phyloP scores from a whole-genome alignment of 2,888 invertebrate species.

The Micropterix aruncella region DNA sequence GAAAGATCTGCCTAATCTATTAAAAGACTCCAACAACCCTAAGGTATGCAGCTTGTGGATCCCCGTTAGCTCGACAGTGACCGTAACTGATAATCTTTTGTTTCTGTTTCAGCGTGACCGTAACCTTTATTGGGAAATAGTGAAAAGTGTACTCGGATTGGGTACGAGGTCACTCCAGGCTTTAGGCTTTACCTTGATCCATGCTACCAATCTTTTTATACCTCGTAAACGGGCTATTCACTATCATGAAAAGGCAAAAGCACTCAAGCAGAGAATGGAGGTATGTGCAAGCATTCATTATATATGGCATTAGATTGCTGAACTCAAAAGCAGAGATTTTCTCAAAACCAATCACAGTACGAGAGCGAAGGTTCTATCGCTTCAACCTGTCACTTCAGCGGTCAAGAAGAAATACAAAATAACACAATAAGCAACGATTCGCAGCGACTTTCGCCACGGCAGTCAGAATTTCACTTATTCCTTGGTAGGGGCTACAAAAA shows the following conservation, averaged over 20 bases:
- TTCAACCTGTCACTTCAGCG: too few relatives aligned
- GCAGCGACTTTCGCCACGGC: too few relatives aligned
- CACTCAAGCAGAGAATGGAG: slow-evolving; percentile 23
- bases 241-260: slow-evolving; percentile 20
- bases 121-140: slow-evolving; percentile 22
- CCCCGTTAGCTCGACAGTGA: background rate
- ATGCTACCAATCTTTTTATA: slow-evolving; percentile 26
- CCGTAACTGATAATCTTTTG: background rate
- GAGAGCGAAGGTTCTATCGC: too few relatives aligned
- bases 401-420: too few relatives aligned
- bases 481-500: too few relatives aligned
- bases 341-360: too few relatives aligned
- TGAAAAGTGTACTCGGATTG: slow-evolving; percentile 20
- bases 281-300: too few relatives aligned
- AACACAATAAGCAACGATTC: too few relatives aligned
- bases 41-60: slow-evolving; percentile 21
- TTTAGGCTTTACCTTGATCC: slow-evolving; percentile 30
- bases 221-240: slow-evolving; percentile 16
- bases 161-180: slow-evolving; percentile 31
- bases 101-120: slow-evolving; percentile 22
- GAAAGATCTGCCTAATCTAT: slow-evolving; percentile 38
- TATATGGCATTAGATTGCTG: too few relatives aligned
- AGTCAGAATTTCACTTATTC: too few relatives aligned
- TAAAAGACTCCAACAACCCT: slow-evolving; percentile 33
- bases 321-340: too few relatives aligned